Conservation (phyloP, 2,888 invertebrate species). For the Tipula lateralis region DNA sequence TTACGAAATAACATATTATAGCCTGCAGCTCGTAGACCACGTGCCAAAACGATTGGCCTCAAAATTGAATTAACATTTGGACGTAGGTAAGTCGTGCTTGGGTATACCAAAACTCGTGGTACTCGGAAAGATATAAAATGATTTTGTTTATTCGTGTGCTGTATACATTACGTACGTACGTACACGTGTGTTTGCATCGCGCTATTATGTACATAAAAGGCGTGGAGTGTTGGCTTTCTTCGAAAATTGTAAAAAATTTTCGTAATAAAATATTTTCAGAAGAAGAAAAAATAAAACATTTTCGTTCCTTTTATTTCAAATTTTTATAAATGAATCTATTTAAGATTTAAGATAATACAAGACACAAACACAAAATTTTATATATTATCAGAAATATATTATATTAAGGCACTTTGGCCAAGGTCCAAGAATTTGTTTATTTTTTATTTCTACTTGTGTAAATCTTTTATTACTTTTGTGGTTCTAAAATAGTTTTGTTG, state of each 20-base stretch:
- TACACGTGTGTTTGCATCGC: not conserved
- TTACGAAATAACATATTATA: not conserved
- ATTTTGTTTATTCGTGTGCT: not conserved
- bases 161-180: not conserved
- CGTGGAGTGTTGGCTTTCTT: not conserved
- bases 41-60: not conserved
- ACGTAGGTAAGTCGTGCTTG: no score
- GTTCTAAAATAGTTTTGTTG: not conserved
- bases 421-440: not conserved
- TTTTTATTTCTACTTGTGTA: not conserved
- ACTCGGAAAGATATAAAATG: not conserved
- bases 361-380: constrained; percentile 7
- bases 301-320: constrained; percentile 24
- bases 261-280: not conserved
- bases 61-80: not conserved
- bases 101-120: not conserved
- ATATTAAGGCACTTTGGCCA: not conserved
- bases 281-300: not conserved
- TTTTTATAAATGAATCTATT: constrained; percentile 6
- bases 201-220: constrained; percentile 12
- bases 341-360: constrained; percentile 3
- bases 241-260: not conserved
- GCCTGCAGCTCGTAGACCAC: not conserved
- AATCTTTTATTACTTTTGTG: constrained; percentile 19
- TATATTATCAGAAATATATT: not conserved